Evolutionary conservation across 92 coral and sea anemone genomes (phyloP).

Genomic region (Diadumene lineata): DNA sequence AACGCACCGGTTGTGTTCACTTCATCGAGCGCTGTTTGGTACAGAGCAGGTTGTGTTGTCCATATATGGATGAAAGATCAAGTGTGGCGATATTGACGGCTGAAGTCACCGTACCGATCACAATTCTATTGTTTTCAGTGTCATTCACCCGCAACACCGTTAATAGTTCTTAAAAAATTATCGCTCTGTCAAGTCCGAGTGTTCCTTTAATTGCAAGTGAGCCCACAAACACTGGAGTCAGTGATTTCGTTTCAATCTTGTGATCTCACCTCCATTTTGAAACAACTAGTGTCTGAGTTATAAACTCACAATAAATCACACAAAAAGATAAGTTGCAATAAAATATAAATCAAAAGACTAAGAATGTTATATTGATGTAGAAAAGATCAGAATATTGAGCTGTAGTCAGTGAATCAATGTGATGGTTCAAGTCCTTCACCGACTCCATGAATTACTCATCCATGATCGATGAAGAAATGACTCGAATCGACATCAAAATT

Average conservation of each 20-base stretch:
- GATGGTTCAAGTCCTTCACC: neutral
- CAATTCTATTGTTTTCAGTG: conserved; percentile 36
- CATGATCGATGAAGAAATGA: neutral
- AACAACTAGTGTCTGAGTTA: neutral
- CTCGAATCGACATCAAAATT: neutral
- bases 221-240: neutral
- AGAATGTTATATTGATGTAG: neutral
- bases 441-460: conserved; percentile 18
- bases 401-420: neutral
- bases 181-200: conserved; percentile 10
- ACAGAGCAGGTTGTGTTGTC: conserved; percentile 63
- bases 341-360: neutral
- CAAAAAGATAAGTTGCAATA: neutral
- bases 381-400: too few relatives aligned
- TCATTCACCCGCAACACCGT: conserved; percentile 37
- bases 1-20: conserved; percentile 66
- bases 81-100: conserved; percentile 19
- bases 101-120: conserved; percentile 43
- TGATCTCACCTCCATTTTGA: neutral
- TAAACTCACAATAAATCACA: neutral
- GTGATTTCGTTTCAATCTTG: conserved; percentile 17
- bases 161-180: conserved; percentile 1
- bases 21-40: conserved; percentile 72
- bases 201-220: conserved; percentile 4
- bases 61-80: conserved; percentile 71